Evolutionary conservation across 2,888 invertebrate species (phyloP), one percentile per base, ranked within the genome.

Genomic region (Hymenopus coronatus): DNA sequence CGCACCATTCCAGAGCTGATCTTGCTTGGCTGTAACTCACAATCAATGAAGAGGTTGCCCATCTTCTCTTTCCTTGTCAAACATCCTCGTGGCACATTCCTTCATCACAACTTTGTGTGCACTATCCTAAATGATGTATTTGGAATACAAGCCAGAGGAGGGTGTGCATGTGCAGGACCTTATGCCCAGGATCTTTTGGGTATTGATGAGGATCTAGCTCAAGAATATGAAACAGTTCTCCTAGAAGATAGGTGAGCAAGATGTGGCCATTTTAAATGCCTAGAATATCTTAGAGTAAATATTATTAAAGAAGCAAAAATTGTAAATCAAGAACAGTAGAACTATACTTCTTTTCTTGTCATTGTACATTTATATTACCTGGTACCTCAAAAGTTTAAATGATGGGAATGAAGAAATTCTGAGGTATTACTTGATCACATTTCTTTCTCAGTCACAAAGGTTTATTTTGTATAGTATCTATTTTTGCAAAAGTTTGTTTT

Each of bases 91-190:
- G 97, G 97, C 70, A 96, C 96, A 25, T 98, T 97, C 92, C 95
- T 98, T 2, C 98, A 98, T 93, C 97, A 98, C 93, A 98, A 98
- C 93, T 96, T 97, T 94, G 96, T 98, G 15, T 96, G 97, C 91
- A 96, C 97, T 15, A 95, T 98, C 28, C 94, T 98, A 84, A 98
- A 98, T 92, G 98, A 98, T 92, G 96, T 98, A 40, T 98, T 98
- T 92, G 98, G 98, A 0, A 97, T 98, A 88, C 98, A 98, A 93
- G 97, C 96, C 0, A 94, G 97, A 90, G 96, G 97, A 0, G 97
- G 97, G 0, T 95, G 97, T 91, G 96, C 96, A 27, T 98, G 98
- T 93, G 97, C 97, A 85, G 96, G 97, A 88, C 96, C 97, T 88
- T 98, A 98, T 92, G 97, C 97, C 4, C 96, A 97, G 93, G 97